Evolutionary conservation across 2,888 invertebrate genomes (phyloP).

Genomic region (Danaus chrysippus): DNA sequence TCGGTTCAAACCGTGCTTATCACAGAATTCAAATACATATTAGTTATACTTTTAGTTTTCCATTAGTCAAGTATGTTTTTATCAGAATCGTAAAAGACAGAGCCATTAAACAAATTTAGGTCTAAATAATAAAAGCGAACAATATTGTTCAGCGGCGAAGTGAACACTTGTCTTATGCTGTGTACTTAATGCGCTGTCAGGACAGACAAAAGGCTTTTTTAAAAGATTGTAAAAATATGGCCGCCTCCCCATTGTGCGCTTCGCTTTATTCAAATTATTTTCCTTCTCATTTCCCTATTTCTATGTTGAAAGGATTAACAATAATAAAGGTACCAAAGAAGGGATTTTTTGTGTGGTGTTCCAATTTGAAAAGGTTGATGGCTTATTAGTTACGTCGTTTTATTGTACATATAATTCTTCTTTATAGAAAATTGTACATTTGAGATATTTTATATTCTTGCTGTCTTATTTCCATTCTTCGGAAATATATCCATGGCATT

Average conservation of each 20-base stretch:
- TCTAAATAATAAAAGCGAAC: constrained; percentile 49
- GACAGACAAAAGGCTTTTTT: constrained; percentile 63
- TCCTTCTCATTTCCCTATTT: constrained; percentile 71
- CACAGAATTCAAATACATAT: too few relatives aligned
- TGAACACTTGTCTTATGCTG: constrained; percentile 69
- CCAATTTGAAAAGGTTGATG: constrained; percentile 11
- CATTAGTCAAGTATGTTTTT: constrained; percentile 10
- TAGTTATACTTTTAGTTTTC: constrained; percentile 10
- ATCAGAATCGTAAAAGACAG: constrained; percentile 24
- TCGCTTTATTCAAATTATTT: constrained; percentile 62
- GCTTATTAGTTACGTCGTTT: neutral
- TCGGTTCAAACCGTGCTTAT: too few relatives aligned
- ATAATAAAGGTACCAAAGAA: constrained; percentile 56
- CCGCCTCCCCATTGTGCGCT: constrained; percentile 56
- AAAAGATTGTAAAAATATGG: constrained; percentile 69
- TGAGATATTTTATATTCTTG: too few relatives aligned
- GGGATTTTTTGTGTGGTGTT: constrained; percentile 13
- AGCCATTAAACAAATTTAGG: constrained; percentile 29
- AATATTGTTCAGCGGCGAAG: constrained; percentile 54
- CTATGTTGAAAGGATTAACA: constrained; percentile 72
- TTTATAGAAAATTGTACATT: too few relatives aligned
- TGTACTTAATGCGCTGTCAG: constrained; percentile 67
- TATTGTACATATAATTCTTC: too few relatives aligned
- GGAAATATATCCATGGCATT: too few relatives aligned
- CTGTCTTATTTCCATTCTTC: too few relatives aligned